These are phyloP conservation scores for Brachionus asplanchnoidis DNA, from an alignment of 1,140 invertebrate species.

Conservation along the genomic window DNA sequence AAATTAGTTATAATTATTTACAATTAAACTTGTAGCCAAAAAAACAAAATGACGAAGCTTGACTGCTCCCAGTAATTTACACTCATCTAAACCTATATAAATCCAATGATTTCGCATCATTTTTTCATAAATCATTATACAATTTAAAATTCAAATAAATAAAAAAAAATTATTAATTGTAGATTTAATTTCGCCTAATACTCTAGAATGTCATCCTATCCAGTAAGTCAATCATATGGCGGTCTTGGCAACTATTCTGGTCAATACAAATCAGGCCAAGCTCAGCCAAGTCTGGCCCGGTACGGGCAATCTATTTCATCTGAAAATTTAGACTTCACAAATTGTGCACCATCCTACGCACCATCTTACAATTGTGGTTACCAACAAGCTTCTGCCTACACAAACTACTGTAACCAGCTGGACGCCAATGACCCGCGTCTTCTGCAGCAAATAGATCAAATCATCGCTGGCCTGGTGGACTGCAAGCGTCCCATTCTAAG, in stretches of 20 bases:
- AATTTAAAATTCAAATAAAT: not conserved
- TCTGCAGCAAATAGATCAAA: constrained; percentile 37
- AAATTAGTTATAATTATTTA: constrained; percentile 34
- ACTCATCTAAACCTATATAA: not conserved
- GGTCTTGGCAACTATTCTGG: constrained; percentile 15
- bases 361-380: not conserved
- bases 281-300: constrained; percentile 16
- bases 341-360: not conserved
- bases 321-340: not conserved
- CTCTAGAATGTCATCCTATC: not conserved
- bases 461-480: not conserved
- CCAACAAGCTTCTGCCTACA: not conserved
- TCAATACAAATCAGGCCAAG: not conserved
- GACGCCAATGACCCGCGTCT: constrained; percentile 18
- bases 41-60: constrained; percentile 30
- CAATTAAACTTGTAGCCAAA: constrained; percentile 1
- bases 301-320: constrained; percentile 27
- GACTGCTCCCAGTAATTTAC: not conserved
- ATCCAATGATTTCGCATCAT: not conserved
- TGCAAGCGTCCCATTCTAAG: constrained; percentile 29
- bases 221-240: constrained; percentile 11
- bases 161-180: not conserved
- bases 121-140: constrained; percentile 26
- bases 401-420: constrained; percentile 20
- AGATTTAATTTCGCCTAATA: not conserved